Conservation (phyloP, 2,797 vertebrate species). For the Alectoris magna region DNA sequence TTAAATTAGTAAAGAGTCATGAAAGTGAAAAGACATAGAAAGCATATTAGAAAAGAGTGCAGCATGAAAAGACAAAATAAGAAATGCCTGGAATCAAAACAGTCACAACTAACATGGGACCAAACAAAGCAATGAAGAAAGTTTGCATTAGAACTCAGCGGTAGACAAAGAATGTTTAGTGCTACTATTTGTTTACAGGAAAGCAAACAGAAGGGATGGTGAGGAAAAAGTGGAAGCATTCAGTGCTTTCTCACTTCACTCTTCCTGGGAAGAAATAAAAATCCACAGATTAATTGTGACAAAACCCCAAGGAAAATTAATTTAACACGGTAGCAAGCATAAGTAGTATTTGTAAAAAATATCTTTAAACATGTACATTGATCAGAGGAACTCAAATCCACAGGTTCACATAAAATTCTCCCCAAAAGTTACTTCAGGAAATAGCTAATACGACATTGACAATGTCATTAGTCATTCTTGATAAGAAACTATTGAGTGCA, state of each 20-base stretch:
- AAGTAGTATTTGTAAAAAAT: background rate
- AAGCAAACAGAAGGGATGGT: background rate
- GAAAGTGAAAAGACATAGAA: background rate
- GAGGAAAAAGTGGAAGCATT: background rate
- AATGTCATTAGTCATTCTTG: constrained; percentile 9
- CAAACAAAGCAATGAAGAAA: background rate
- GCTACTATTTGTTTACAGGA: background rate
- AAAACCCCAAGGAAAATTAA: background rate
- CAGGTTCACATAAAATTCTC: background rate
- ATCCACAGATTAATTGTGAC: background rate
- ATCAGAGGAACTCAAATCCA: background rate
- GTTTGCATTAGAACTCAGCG: background rate
- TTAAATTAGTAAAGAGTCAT: background rate
- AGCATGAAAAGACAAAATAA: background rate
- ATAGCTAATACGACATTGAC: background rate
- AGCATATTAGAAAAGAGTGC: background rate
- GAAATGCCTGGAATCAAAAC: background rate
- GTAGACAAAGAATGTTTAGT: background rate
- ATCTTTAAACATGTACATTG: constrained; percentile 2
- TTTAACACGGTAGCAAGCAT: background rate
- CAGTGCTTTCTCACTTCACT: background rate
- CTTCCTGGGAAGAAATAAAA: background rate
- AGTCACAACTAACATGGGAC: background rate
- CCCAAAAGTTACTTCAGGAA: background rate
- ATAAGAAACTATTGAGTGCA: background rate